A percentile compares a stretch with the other conserved stretches of the same genome.
Evolutionary conservation across 2,113 vertebrate genomes (phyloP).

Genomic region (Oreochromis niloticus): DNA sequence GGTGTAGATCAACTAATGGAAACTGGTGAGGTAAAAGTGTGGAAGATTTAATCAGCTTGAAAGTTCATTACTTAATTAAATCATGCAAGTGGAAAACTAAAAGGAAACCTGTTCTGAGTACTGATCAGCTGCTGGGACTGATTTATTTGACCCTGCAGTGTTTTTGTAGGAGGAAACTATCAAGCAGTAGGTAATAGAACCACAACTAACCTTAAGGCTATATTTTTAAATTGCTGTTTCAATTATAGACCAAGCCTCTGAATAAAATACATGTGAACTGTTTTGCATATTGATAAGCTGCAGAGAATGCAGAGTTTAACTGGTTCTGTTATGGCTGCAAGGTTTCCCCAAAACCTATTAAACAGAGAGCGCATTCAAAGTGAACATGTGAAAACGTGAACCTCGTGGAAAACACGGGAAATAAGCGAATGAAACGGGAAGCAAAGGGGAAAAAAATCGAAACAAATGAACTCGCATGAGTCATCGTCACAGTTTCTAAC

Average conservation of each 20-base stretch:
- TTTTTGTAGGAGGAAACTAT: background rate
- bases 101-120: background rate
- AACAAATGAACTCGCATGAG: background rate
- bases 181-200: background rate
- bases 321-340: background rate
- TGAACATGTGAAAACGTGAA: background rate
- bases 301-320: background rate
- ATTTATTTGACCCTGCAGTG: background rate
- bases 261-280: background rate
- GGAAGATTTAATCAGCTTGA: background rate
- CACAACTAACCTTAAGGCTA: background rate
- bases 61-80: constrained; percentile 21
- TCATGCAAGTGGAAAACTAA: background rate
- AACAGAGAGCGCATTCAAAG: fast-evolving
- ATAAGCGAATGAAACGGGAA: background rate
- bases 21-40: background rate
- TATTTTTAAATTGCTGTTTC: background rate
- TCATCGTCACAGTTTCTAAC: background rate
- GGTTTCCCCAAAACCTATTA: background rate
- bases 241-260: background rate
- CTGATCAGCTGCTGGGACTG: constrained; percentile 8
- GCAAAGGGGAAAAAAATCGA: background rate
- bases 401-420: background rate
- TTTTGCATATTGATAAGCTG: background rate
- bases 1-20: background rate